Evolutionary conservation across 2,888 invertebrate species (phyloP).

Genomic region (Pharmacophagus antenor): DNA sequence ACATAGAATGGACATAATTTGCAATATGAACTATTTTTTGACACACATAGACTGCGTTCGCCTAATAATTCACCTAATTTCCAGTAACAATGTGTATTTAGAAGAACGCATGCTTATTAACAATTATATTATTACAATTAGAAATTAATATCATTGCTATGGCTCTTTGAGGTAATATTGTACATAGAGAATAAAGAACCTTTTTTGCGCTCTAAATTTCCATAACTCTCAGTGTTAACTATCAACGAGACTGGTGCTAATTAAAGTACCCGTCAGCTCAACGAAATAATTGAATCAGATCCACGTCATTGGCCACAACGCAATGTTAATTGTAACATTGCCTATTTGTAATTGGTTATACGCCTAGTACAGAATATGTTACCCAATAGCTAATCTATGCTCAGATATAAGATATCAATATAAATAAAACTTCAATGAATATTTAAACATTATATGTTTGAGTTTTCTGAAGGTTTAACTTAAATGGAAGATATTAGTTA

Average conservation of each 20-base stretch:
- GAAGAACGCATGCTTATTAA: too few species aligned
- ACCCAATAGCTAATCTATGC: background rate
- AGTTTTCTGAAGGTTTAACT: too few species aligned
- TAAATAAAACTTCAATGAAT: too few species aligned
- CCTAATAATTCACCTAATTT: too few species aligned
- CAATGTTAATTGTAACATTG: constrained; percentile 25
- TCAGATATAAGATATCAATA: background rate
- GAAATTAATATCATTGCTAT: background rate
- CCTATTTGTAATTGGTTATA: constrained; percentile 2
- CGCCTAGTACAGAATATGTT: background rate
- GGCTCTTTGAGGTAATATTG: background rate
- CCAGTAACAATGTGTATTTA: too few species aligned
- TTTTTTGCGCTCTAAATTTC: constrained; percentile 1
- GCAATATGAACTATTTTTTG: too few species aligned
- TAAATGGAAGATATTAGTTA: too few species aligned
- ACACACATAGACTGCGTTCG: too few species aligned
- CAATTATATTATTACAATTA: too few species aligned
- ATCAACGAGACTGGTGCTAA: constrained; percentile 17
- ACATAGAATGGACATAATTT: too few species aligned
- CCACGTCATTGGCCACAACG: constrained; percentile 24
- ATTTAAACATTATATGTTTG: too few species aligned
- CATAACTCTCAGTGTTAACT: background rate
- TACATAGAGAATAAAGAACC: background rate
- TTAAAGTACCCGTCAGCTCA: constrained; percentile 22
- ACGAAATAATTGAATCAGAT: constrained; percentile 23